Percentiles rank a stretch among this genome's conserved stretches.
These are phyloP conservation scores for Scleropages formosus DNA, from an alignment of 2,797 vertebrate species.

Conservation along the genomic window DNA sequence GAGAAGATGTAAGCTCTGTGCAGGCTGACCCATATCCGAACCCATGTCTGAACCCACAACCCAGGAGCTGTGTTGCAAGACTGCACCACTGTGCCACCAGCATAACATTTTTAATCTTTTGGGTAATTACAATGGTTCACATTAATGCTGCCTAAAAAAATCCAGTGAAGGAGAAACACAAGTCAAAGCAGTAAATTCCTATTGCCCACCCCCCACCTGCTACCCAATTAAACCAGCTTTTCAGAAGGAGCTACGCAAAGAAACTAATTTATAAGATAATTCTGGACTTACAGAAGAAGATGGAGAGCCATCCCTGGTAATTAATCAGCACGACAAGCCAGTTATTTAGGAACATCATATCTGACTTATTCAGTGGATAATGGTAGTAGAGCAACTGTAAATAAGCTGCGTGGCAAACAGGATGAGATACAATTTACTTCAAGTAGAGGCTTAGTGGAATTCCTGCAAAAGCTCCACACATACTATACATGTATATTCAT, in stretches of 20 bases:
- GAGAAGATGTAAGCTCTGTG: no score
- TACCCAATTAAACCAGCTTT: not conserved
- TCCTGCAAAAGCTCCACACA: not conserved
- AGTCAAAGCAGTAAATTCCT: not conserved
- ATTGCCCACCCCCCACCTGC: not conserved
- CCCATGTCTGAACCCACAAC: no score
- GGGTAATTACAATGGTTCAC: not conserved
- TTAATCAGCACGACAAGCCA: not conserved
- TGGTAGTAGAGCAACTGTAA: not conserved
- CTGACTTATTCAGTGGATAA: not conserved
- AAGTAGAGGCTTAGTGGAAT: not conserved
- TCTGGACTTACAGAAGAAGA: not conserved
- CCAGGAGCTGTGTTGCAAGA: no score
- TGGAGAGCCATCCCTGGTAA: not conserved
- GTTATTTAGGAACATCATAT: slow-evolving; percentile 8
- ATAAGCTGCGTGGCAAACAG: not conserved
- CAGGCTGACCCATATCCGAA: no score
- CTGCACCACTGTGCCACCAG: no score
- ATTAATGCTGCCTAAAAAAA: not conserved
- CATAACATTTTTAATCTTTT: not conserved
- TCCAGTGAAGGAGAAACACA: not conserved
- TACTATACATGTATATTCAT: slow-evolving; percentile 14
- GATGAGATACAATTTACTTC: not conserved
- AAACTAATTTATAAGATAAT: not conserved
- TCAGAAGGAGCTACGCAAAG: slow-evolving; percentile 5